These are phyloP conservation scores for Mycalesis mineus DNA, from an alignment of 2,888 invertebrate genomes.

Conservation along the genomic window DNA sequence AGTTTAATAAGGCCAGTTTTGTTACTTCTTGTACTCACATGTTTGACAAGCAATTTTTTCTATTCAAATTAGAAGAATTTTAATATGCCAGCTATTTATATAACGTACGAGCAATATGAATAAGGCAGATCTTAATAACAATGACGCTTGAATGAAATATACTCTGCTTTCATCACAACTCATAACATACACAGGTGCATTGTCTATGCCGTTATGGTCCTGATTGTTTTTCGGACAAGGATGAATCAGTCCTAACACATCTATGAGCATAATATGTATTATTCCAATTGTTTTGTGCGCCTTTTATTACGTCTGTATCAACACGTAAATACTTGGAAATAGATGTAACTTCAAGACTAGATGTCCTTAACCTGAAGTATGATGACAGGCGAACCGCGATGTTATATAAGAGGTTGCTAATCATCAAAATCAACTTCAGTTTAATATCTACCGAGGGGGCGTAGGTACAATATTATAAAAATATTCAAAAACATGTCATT, in stretches of 20 bases:
- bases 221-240: no score
- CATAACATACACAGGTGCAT: no score
- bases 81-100: neutral
- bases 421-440: constrained; percentile 15
- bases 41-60: neutral
- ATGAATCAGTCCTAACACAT: no score
- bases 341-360: constrained; percentile 17
- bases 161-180: neutral
- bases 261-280: no score
- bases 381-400: constrained; percentile 24
- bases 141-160: neutral
- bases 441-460: no score
- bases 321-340: constrained; percentile 11
- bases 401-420: constrained; percentile 33
- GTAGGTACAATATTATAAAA: neutral
- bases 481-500: no score
- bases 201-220: no score
- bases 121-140: neutral
- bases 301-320: no score
- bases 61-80: neutral
- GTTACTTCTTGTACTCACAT: neutral
- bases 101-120: neutral
- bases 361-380: constrained; percentile 30
- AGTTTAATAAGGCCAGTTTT: constrained; percentile 7
- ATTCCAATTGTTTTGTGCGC: no score